These are phyloP conservation scores for Lerema accius DNA, from an alignment of 1,140 invertebrate genomes.

Conservation along the genomic window DNA sequence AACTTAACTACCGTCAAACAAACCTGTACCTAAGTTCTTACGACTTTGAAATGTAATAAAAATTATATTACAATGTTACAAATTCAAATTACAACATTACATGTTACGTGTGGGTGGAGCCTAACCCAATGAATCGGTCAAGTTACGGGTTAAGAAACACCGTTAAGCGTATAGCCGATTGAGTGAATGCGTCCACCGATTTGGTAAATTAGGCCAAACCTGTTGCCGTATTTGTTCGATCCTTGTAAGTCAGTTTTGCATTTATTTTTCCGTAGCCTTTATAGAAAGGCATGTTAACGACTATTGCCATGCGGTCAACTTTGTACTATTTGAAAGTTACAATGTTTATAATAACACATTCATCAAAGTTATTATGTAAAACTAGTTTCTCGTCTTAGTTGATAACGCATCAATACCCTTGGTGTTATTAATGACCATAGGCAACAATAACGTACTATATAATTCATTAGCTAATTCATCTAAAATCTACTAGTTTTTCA, in stretches of 20 bases:
- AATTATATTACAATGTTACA: not conserved
- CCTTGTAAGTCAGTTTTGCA: not conserved
- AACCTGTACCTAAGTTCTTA: not conserved
- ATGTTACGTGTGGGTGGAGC: conserved; percentile 4
- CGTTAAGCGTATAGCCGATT: conserved; percentile 5
- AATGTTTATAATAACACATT: too few species aligned
- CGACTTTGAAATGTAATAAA: conserved; percentile 2
- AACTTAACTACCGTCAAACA: not conserved
- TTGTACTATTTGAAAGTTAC: too few species aligned
- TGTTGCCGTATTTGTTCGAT: conserved; percentile 12
- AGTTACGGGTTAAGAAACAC: conserved; percentile 12
- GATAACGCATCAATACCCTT: too few species aligned
- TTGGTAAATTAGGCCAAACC: conserved; percentile 9
- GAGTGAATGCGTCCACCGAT: not conserved
- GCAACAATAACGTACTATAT: too few species aligned
- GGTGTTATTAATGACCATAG: too few species aligned
- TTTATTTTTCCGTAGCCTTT: not conserved
- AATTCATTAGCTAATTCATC: too few species aligned
- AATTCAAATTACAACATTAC: too few species aligned
- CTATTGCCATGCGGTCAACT: too few species aligned
- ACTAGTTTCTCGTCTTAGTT: too few species aligned
- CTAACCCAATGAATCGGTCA: conserved; percentile 9
- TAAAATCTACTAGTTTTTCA: too few species aligned
- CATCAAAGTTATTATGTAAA: too few species aligned
- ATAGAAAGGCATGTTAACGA: not conserved